A percentile compares a stretch with the other conserved stretches of the same genome.
Conservation (phyloP, 2,888 invertebrate genomes). For the Lasioglossum lativentre region DNA sequence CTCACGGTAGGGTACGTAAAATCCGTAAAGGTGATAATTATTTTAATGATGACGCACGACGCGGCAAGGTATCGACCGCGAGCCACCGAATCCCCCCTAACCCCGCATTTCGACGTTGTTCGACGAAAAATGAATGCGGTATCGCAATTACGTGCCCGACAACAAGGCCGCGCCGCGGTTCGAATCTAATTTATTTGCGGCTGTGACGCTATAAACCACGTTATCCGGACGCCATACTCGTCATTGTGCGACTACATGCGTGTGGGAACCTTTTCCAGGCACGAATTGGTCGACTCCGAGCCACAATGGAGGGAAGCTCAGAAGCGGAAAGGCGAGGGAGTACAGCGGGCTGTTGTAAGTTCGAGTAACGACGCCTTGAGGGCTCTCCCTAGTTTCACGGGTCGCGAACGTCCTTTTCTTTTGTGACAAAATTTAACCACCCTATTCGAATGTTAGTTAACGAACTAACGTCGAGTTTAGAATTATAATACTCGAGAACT, state of each 20-base stretch:
- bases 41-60: constrained; percentile 66
- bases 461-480: background rate
- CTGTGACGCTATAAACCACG: constrained; percentile 19
- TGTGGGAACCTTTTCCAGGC: constrained; percentile 75
- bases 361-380: constrained; percentile 27
- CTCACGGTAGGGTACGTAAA: constrained; percentile 66
- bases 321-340: constrained; percentile 88
- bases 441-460: background rate
- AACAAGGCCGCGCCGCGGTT: constrained; percentile 22
- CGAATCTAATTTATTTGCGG: constrained; percentile 24
- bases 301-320: constrained; percentile 96
- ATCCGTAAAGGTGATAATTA: constrained; percentile 65
- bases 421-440: no score
- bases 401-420: background rate
- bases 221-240: constrained; percentile 17
- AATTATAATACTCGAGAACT: background rate
- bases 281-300: constrained; percentile 94
- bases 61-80: constrained; percentile 46
- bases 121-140: constrained; percentile 39
- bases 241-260: background rate
- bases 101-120: constrained; percentile 28
- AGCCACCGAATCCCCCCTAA: constrained; percentile 43
- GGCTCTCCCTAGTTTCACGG: background rate
- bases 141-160: constrained; percentile 13
- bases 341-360: constrained; percentile 83